phyloP scores from a whole-genome alignment of 2,113 vertebrate species.

The Sapayoa aenigma region DNA sequence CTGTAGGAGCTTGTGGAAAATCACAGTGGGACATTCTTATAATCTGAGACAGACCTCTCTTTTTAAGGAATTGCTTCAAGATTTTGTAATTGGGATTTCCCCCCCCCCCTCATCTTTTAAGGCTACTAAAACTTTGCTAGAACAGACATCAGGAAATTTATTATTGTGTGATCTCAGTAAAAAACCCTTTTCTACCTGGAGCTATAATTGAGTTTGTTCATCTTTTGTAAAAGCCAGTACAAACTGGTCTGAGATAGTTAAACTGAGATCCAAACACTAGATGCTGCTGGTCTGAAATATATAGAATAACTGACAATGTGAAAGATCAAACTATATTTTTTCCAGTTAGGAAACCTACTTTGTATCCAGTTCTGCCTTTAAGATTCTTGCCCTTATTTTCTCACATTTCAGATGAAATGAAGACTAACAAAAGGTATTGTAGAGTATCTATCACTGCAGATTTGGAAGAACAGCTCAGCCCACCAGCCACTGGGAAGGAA shows the following conservation, averaged over 20 bases:
- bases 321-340: not conserved
- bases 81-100: not conserved
- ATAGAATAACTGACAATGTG: not conserved
- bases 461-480: not conserved
- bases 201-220: not conserved
- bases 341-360: not conserved
- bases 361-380: not conserved
- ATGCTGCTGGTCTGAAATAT: not conserved
- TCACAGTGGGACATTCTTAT: not conserved
- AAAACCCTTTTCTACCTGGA: slow-evolving; percentile 8
- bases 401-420: not conserved
- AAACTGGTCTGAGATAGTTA: not conserved
- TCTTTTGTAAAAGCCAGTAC: not conserved
- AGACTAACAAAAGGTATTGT: not conserved
- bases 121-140: not conserved
- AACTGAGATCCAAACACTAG: not conserved
- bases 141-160: not conserved
- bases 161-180: not conserved
- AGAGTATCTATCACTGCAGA: not conserved
- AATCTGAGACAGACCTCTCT: slow-evolving; percentile 27
- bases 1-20: not conserved
- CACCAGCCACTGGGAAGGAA: not conserved
- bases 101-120: not conserved
- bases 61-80: slow-evolving; percentile 25
- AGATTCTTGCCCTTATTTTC: not conserved